These are phyloP conservation scores for Chiloscyllium plagiosum DNA, from an alignment of 2,113 vertebrate species.

Conservation along the genomic window DNA sequence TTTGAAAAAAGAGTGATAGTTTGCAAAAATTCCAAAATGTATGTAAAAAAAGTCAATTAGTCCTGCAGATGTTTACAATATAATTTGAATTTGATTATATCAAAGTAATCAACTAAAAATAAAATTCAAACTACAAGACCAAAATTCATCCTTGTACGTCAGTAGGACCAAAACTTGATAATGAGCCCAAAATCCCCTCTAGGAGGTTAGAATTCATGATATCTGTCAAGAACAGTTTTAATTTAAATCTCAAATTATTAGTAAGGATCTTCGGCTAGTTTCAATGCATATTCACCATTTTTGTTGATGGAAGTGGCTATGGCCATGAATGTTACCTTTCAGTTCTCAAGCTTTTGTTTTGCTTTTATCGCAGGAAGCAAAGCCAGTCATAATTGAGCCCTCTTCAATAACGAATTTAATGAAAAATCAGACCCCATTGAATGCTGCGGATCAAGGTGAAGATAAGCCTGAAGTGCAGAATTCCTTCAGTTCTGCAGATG, in stretches of 20 bases:
- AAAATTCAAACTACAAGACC: background rate
- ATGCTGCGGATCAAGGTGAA: conserved; percentile 60
- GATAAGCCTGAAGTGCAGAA: conserved; percentile 60
- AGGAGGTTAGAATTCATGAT: background rate
- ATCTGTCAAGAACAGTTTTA: background rate
- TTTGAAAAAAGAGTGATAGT: background rate
- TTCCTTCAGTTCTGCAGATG: conserved; percentile 68
- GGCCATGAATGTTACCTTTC: background rate
- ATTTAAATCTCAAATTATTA: background rate
- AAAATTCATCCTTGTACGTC: background rate
- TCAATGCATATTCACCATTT: background rate
- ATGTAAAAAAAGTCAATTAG: background rate
- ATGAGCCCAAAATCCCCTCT: background rate
- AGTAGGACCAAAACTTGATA: background rate
- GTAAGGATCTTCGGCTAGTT: background rate
- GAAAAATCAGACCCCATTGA: conserved; percentile 58
- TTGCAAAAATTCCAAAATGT: no score
- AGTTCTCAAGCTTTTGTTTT: background rate
- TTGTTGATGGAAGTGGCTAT: background rate
- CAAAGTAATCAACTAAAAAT: background rate
- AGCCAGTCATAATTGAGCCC: conserved; percentile 82
- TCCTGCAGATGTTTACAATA: background rate
- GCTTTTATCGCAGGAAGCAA: conserved; percentile 68
- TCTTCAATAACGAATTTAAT: conserved; percentile 72
- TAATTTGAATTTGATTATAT: background rate